Evolutionary conservation across 2,888 invertebrate species (phyloP).

Genomic region (Nymphalis c-album): DNA sequence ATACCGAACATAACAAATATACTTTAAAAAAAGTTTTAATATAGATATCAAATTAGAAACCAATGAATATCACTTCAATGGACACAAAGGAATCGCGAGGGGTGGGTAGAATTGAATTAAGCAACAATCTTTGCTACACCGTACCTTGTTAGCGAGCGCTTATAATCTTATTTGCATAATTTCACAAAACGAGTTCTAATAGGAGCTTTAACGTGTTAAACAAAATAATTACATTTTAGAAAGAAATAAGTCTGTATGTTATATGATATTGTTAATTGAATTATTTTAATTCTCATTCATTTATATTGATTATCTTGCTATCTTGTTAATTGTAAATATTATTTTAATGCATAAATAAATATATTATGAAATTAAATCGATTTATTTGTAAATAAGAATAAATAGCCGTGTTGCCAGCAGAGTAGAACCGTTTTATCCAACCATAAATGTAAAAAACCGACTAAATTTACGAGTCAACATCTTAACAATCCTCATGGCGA

Average conservation of each 20-base stretch:
- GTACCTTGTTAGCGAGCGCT: slow-evolving; percentile 66
- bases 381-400: too few species aligned
- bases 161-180: slow-evolving; percentile 75
- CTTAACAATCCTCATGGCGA: too few species aligned
- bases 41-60: slow-evolving; percentile 16
- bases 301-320: too few species aligned
- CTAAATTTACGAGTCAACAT: too few species aligned
- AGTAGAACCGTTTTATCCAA: too few species aligned
- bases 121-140: slow-evolving; percentile 66
- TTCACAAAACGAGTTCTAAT: slow-evolving; percentile 70
- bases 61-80: slow-evolving; percentile 26
- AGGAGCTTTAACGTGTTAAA: slow-evolving; percentile 66
- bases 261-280: too few species aligned
- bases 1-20: neutral
- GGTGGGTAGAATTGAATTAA: slow-evolving; percentile 66
- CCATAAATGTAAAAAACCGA: too few species aligned
- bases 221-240: slow-evolving; percentile 53
- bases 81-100: slow-evolving; percentile 42
- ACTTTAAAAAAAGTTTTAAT: neutral
- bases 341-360: too few species aligned
- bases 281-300: too few species aligned
- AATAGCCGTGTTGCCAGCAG: too few species aligned
- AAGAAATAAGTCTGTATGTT: neutral
- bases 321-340: too few species aligned
- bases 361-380: too few species aligned